Evolutionary conservation across 2,797 vertebrate genomes (phyloP), one percentile per base, ranked within the genome.

Genomic region (Oryzias dopingdopingensis): DNA sequence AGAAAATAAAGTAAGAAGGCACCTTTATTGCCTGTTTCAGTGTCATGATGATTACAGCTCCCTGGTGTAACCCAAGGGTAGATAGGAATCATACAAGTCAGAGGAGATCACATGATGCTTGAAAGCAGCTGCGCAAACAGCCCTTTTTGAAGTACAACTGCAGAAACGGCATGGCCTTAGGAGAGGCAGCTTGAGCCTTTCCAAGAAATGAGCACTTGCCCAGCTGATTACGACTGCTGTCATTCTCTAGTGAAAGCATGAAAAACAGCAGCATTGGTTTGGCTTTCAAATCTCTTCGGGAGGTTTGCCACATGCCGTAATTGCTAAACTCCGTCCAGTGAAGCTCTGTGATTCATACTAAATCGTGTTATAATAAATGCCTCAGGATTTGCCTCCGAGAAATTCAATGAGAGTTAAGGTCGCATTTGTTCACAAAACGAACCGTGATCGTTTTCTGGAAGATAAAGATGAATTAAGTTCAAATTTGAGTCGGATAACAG

Each of bases 291-390:
- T 50, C n/a, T 45, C 51, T 68, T 53, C 32, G 42, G 52, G 65
- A 65, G 47, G 18, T 54, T 69, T 67, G 37, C 74, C 78, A 65
- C 52, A 18, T 7, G 3, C 74, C 51, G 64, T 58, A 77, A 83
- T 80, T 65, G 43, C 52, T 32, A 5, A 67, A 59, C 74, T 72
- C 55, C 56, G 42, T 40, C 15, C 44, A 56, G 51, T 4, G 65
- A 47, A 12, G 37, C 52, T 68, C 62, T 46, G 24, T 42, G 55
- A 62, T 52, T 65, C 51, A 59, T 44, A 52, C 20, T 72, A 51
- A 67, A 65, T 42, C 37, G 65, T 16, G 6, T 45, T 54, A 26
- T 29, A 51, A 41, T 29, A 58, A 62, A 24, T 67, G 46, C 41
- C 15, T 1, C 10, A 4, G 57, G 54, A 67, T 59, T 29, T 43